Evolutionary conservation across 1,140 invertebrate genomes (phyloP).

Genomic region (Cherax destructor): DNA sequence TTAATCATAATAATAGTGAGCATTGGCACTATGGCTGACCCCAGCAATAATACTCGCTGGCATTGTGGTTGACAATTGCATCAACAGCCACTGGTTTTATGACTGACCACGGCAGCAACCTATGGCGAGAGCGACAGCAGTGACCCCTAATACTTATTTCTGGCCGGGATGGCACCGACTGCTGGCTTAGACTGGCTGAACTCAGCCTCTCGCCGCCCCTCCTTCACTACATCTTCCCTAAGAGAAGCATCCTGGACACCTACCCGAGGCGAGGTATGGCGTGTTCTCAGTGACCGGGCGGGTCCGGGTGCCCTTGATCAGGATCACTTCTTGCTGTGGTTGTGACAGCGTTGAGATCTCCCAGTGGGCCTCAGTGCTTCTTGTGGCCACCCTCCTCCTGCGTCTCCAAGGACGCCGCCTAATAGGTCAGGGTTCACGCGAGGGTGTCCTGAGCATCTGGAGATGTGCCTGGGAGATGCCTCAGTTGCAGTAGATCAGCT

Average conservation of each 20-base stretch:
- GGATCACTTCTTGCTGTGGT: conserved; percentile 25
- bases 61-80: no score
- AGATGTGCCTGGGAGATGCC: neutral
- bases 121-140: no score
- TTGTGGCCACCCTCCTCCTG: neutral
- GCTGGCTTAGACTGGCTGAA: no score
- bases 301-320: conserved; percentile 11
- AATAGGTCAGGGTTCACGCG: conserved; percentile 19
- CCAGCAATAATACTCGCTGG: no score
- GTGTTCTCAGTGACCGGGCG: conserved; percentile 21
- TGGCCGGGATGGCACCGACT: no score
- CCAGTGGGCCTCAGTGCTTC: conserved; percentile 9
- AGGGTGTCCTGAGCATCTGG: neutral
- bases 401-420: conserved; percentile 19
- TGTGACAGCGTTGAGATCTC: conserved; percentile 19
- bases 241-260: neutral
- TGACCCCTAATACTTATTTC: no score
- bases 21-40: no score
- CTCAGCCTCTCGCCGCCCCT: no score
- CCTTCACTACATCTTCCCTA: no score
- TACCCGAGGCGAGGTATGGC: neutral
- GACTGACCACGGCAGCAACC: no score
- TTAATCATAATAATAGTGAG: no score
- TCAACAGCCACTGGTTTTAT: no score
- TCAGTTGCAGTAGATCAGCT: neutral